Percentiles rank a stretch among this genome's conserved stretches.
These are phyloP conservation scores for Cygnus atratus DNA, from an alignment of 2,113 vertebrate genomes.

Conservation along the genomic window DNA sequence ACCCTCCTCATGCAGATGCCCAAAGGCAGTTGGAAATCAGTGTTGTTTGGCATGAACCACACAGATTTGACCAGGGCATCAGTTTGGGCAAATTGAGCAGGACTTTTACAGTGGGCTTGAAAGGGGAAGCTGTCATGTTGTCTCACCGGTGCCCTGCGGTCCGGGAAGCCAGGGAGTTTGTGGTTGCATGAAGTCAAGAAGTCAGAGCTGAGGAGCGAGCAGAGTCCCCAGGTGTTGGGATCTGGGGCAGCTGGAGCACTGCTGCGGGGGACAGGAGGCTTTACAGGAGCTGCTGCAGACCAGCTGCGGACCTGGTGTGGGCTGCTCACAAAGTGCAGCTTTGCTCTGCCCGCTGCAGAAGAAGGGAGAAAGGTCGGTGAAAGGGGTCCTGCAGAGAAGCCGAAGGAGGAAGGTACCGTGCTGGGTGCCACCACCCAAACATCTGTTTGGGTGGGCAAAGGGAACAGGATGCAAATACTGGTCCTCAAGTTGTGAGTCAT, in stretches of 20 bases:
- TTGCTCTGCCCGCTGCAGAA: rapidly evolving
- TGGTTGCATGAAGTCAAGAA: not conserved
- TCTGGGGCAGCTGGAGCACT: not conserved
- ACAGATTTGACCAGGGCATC: rapidly evolving
- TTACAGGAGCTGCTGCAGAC: not conserved
- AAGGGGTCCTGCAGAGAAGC: not conserved
- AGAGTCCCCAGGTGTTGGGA: not conserved
- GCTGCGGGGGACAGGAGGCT: not conserved
- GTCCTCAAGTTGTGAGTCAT: not conserved
- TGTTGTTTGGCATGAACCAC: not conserved
- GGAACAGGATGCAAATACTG: not conserved
- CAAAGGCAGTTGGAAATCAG: not conserved
- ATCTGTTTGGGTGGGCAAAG: not conserved
- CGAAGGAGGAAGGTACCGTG: not conserved
- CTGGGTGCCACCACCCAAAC: not conserved
- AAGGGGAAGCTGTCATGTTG: not conserved
- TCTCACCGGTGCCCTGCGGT: rapidly evolving
- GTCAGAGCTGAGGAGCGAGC: not conserved
- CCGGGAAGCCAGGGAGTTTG: not conserved
- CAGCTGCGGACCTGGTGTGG: not conserved
- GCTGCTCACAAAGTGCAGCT: not conserved
- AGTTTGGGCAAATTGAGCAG: not conserved
- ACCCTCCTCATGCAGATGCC: rapidly evolving
- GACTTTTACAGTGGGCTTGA: not conserved
- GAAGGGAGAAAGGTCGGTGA: not conserved